Evolutionary conservation across 1,140 invertebrate species (phyloP), one percentile per base, ranked within the genome.

Genomic region (Acromyrmex charruanus): DNA sequence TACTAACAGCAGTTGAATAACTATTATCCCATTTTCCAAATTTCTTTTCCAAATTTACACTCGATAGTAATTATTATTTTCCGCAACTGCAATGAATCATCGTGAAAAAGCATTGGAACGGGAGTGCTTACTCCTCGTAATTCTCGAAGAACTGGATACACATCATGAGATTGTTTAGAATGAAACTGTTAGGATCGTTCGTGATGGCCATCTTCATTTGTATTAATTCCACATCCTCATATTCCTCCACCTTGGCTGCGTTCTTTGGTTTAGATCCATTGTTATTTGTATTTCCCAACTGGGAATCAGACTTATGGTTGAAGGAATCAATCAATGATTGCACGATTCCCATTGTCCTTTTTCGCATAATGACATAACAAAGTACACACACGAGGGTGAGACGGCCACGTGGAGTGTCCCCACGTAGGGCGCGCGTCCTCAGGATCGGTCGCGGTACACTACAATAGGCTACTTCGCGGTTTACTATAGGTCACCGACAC

Each of bases 101-200:
- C 7, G 6, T 44, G n/a, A 28, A 55, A 35, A 35, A 21, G 53
- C 18, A 74, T 63, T 58, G 3, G 18, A 49, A 14, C 28, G 18
- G 5, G 28, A 75, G 39, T 74, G 95, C 96, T 96, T 95, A 98
- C 97, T 96, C 96, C 88, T 98, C 97, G 91, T 96, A 98, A 94
- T 98, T 97, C 65, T 97, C 95, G 82, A 98, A 98, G 94, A 98
- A 98, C 92, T 98, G 97, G 4, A 97, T 95, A 44, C 96, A 96
- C 92, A 98, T 95, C 84, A 98, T 95, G 44, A 98, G 96, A 92
- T 98, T 97, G 91, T 98, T 98, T 1, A 98, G 93, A 2, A 98
- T 94, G 92, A 98, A 98, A 1, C 96, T 95, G 88, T 97, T 96
- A 2, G 96, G 95, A 84, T 97, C 96, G 1, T 95, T 95, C 25